Conservation (phyloP, 2,888 invertebrate genomes). For the Ophioninae sp. region DNA sequence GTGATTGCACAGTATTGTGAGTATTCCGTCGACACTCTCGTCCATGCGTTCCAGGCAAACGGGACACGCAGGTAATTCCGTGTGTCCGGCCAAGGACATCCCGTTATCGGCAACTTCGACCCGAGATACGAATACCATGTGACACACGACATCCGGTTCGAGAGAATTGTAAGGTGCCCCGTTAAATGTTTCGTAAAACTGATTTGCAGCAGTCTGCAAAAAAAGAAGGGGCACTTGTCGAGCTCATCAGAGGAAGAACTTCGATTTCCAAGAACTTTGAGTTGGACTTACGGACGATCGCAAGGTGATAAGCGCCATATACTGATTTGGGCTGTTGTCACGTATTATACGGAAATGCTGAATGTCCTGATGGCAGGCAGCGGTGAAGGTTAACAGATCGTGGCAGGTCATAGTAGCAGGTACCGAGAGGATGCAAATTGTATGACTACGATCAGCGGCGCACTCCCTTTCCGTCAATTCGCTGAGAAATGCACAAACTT, state of each 20-base stretch:
- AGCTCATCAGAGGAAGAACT: neutral
- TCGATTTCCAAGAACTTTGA: neutral
- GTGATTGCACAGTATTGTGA: conserved; percentile 99
- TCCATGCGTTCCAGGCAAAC: conserved; percentile 99
- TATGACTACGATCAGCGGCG: conserved; percentile 88
- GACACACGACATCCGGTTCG: conserved; percentile 95
- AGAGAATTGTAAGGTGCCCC: conserved; percentile 96
- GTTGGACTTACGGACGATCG: conserved; percentile 72
- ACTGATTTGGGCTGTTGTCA: conserved; percentile 96
- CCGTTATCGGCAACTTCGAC: conserved; percentile 94
- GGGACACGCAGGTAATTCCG: conserved; percentile 98
- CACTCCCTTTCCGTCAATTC: conserved; percentile 88
- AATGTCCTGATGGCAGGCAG: conserved; percentile 94
- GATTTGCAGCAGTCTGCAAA: conserved; percentile 88
- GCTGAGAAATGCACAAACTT: conserved; percentile 81
- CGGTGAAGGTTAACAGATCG: conserved; percentile 96
- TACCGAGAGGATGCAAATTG: conserved; percentile 93
- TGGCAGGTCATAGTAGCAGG: conserved; percentile 95
- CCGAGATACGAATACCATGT: conserved; percentile 96
- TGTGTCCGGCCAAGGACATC: conserved; percentile 89
- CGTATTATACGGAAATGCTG: conserved; percentile 95
- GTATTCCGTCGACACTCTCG: conserved; percentile 98
- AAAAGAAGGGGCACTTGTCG: neutral
- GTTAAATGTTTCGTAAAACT: conserved; percentile 96
- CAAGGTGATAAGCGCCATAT: conserved; percentile 97